Evolutionary conservation across 2,113 vertebrate species (phyloP), one percentile per base, ranked within the genome.

Genomic region (Ascaphus truei): DNA sequence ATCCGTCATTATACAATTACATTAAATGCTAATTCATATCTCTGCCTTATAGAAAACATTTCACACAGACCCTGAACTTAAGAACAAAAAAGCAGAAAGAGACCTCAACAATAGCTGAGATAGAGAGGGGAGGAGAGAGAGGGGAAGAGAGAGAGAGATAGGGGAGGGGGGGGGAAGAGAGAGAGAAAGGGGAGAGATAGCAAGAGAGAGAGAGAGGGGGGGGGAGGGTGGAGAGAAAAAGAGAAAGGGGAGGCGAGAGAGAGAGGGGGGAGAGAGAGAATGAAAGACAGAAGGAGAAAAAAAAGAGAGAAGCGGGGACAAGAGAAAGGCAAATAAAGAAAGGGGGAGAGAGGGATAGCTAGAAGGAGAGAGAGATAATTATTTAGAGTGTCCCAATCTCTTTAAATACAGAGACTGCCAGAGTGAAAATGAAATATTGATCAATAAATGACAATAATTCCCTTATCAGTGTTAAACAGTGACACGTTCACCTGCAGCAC

Each of bases 341-440:
- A 11, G 36, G 62, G 5, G 25, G 15, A 62, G 16, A 31, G 36
- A 66, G 51, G 37, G 41, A 56, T 56, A 20, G 33, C n/a, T 9
- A 61, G 27, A 31, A n/a, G 23, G 56, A 71, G 47, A 45, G 16
- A 33, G n/a, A 39, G 61, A n/a, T 26, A 31, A 51, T 51, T 51
- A 69, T 52, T 31, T 50, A 18, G 31, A 71, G 15, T 31, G 45
- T 41, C 34, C 43, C 18, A 30, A 71, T 61, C 67, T n/a, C 43
- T 52, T 71, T 57, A 61, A 52, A 52, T 31, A 26, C 33, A 52
- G n/a, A 41, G 33, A 59, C 45, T 51, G 57, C 5, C 56, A 5
- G 45, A 45, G 67, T n/a, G 67, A 60, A 68, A 71, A 71, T 71
- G 67, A 71, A 71, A 71, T 71, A 71, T 71, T 71, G 67, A 71